Conservation (phyloP, 2,797 vertebrate species). For the Crocidura indochinensis region DNA sequence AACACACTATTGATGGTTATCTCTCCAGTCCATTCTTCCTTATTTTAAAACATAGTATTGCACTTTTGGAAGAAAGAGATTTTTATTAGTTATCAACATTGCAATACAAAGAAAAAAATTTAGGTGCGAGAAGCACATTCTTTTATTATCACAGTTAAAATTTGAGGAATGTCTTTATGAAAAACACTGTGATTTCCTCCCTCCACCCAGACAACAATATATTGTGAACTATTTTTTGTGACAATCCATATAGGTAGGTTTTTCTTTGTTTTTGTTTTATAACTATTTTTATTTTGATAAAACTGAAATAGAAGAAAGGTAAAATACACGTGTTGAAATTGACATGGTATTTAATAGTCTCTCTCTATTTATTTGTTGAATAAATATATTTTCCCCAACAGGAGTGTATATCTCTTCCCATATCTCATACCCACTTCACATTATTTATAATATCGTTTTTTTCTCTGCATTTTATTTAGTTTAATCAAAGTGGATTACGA, state of each 20-base stretch:
- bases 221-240: background rate
- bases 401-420: background rate
- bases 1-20: no score
- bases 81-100: slow-evolving; percentile 38
- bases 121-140: background rate
- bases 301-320: slow-evolving; percentile 74
- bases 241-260: background rate
- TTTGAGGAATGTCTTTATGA: slow-evolving; percentile 1
- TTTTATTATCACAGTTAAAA: background rate
- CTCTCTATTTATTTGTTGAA: background rate
- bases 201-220: background rate
- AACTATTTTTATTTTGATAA: slow-evolving; percentile 77
- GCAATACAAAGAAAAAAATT: background rate
- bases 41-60: background rate
- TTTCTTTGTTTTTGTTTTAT: slow-evolving; percentile 61
- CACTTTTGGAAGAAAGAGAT: slow-evolving; percentile 19
- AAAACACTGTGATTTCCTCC: background rate
- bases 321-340: slow-evolving; percentile 71
- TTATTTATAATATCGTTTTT: no score
- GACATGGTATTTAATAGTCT: slow-evolving; percentile 24
- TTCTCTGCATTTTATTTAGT: no score
- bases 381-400: background rate
- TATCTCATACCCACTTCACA: no score
- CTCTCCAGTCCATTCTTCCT: no score
- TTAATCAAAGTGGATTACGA: no score